phyloP scores from a whole-genome alignment of 2,113 vertebrate species.

The Prietella phreatophila region DNA sequence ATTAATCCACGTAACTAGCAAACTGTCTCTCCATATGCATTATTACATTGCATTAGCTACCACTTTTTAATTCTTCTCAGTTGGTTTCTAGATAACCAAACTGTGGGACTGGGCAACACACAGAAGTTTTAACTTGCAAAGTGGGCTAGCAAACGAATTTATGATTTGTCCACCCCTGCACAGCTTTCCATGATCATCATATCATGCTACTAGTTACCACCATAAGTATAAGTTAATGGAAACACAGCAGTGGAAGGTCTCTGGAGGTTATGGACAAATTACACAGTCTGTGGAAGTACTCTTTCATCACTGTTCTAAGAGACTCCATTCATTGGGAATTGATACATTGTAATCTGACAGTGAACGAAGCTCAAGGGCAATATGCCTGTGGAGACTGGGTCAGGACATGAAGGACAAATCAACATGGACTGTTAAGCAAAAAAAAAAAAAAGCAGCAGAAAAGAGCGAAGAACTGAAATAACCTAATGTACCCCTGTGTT shows the following conservation, averaged over 20 bases:
- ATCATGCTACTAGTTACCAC: not conserved
- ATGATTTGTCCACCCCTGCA: not conserved
- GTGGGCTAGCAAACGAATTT: not conserved
- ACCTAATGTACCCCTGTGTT: constrained; percentile 13
- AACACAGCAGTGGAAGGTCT: not conserved
- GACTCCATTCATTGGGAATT: not conserved
- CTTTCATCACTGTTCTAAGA: not conserved
- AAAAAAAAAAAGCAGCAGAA: not conserved
- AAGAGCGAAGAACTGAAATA: not conserved
- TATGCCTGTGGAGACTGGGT: not conserved
- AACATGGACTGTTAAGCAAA: not conserved
- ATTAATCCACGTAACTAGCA: not conserved
- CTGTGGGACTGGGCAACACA: not conserved
- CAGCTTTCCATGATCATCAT: not conserved
- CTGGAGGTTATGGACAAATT: not conserved
- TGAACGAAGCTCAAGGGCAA: not conserved
- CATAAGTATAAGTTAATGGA: not conserved
- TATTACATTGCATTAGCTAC: constrained; percentile 1
- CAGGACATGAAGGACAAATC: constrained; percentile 23
- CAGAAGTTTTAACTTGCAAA: not conserved
- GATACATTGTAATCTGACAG: not conserved
- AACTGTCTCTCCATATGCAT: not conserved
- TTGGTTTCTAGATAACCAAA: not conserved
- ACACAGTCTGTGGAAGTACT: not conserved
- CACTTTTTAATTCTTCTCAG: not conserved